Conservation (phyloP, 2,113 vertebrate species). For the Shinisaurus crocodilurus region DNA sequence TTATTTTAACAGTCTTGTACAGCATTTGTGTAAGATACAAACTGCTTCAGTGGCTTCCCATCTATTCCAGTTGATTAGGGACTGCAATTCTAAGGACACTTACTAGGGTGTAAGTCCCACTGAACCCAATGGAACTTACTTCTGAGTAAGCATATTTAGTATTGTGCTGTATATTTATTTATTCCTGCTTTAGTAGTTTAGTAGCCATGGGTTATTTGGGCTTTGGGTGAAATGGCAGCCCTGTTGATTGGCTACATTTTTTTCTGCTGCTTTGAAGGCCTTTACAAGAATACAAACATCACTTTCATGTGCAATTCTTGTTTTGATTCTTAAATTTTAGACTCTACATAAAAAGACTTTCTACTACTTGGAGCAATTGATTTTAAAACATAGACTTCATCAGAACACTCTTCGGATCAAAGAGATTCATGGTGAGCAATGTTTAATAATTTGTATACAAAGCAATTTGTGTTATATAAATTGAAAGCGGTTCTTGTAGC, state of each 20-base stretch:
- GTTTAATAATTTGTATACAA: not conserved
- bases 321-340: constrained; percentile 71
- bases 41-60: not conserved
- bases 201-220: not conserved
- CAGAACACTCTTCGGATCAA: constrained; percentile 95
- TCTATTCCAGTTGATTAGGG: not conserved
- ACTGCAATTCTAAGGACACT: not conserved
- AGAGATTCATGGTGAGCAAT: constrained; percentile 90
- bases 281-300: constrained; percentile 3
- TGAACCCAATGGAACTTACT: not conserved
- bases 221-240: not conserved
- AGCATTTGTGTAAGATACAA: not conserved
- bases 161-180: not conserved
- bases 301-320: not conserved
- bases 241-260: constrained; percentile 6
- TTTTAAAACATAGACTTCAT: constrained; percentile 95
- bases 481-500: rapidly evolving
- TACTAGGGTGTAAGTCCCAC: not conserved
- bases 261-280: not conserved
- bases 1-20: not conserved
- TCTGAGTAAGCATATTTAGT: not conserved
- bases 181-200: not conserved
- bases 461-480: not conserved
- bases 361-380: constrained; percentile 96
- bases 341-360: constrained; percentile 97